Evolutionary conservation across 2,113 vertebrate species (phyloP).

Genomic region (Pontoporia blainvillei): DNA sequence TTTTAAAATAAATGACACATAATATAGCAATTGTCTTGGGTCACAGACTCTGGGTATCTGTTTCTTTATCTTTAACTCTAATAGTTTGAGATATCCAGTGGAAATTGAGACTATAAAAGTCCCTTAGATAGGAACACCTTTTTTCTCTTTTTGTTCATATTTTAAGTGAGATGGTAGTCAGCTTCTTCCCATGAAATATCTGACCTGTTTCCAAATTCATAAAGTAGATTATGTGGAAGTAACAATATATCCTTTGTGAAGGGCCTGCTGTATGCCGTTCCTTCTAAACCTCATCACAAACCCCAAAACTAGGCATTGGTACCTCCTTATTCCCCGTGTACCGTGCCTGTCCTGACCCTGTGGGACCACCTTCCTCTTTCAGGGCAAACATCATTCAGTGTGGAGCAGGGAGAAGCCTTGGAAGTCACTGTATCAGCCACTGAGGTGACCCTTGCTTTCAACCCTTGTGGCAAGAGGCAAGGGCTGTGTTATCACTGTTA

Average conservation of each 20-base stretch:
- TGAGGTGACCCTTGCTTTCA: background rate
- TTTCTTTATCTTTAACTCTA: background rate
- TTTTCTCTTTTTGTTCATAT: background rate
- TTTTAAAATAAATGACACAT: background rate
- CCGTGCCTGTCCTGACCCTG: accelerated
- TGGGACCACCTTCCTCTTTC: background rate
- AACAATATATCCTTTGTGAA: background rate
- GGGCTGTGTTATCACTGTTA: background rate
- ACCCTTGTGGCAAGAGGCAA: background rate
- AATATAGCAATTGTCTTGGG: background rate
- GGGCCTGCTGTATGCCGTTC: background rate
- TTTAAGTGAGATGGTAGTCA: background rate
- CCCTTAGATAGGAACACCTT: background rate
- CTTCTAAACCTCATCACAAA: background rate
- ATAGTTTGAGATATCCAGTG: background rate
- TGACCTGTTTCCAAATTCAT: background rate
- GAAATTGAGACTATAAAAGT: background rate
- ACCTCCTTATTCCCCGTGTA: accelerated
- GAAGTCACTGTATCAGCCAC: background rate
- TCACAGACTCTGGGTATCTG: background rate
- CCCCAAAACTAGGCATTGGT: background rate
- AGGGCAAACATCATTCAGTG: background rate
- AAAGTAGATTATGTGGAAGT: background rate
- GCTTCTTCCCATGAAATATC: background rate
- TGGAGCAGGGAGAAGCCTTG: background rate